phyloP scores from a whole-genome alignment of 2,888 invertebrate genomes.

The Drosophila prostipennis region DNA sequence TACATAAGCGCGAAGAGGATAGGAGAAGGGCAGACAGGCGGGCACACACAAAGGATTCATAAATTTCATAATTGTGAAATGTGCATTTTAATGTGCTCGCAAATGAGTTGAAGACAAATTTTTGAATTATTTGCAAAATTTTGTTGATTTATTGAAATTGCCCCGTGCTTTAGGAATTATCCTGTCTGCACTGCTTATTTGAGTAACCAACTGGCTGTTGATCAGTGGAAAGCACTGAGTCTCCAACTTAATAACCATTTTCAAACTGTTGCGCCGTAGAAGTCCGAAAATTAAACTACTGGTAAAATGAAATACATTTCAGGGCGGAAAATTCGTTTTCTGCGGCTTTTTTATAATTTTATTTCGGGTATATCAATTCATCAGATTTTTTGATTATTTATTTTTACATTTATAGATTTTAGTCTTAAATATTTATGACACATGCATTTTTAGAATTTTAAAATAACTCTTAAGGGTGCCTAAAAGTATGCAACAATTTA shows the following conservation, averaged over 20 bases:
- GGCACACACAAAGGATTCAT: conserved; percentile 58
- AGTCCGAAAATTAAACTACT: conserved; percentile 23
- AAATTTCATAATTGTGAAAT: conserved; percentile 69
- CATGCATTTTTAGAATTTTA: too few species aligned
- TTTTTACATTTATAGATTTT: too few species aligned
- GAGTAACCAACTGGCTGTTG: conserved; percentile 29
- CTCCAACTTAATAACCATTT: conserved; percentile 74
- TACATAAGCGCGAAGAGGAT: conserved; percentile 38
- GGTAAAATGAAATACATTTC: neutral
- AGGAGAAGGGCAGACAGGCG: conserved; percentile 19
- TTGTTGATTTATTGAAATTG: conserved; percentile 59
- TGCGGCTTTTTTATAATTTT: neutral
- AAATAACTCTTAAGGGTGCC: too few species aligned
- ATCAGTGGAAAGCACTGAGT: conserved; percentile 21
- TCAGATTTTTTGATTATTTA: neutral
- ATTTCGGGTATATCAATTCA: neutral
- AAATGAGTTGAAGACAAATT: conserved; percentile 56
- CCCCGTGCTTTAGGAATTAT: neutral
- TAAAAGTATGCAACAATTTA: too few species aligned
- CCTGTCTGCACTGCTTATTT: conserved; percentile 45
- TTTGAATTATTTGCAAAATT: conserved; percentile 53
- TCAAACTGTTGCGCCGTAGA: conserved; percentile 68
- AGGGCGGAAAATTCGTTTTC: neutral
- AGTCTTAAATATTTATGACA: too few species aligned
- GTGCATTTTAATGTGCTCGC: conserved; percentile 66